Evolutionary conservation across 2,113 vertebrate species (phyloP).

Genomic region (Alligator sinensis): DNA sequence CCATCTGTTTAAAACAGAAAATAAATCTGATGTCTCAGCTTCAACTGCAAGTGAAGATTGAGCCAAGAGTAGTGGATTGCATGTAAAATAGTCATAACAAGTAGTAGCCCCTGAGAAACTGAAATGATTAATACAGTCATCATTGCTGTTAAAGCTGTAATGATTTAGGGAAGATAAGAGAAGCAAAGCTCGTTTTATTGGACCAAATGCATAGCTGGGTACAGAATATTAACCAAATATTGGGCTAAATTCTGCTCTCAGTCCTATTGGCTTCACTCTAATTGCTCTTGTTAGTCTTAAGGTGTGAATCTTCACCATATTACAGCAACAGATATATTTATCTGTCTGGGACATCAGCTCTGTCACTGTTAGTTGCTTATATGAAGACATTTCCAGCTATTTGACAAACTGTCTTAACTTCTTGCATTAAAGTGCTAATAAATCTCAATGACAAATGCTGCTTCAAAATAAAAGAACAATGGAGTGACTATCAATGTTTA

Average conservation of each 20-base stretch:
- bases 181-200: too few species aligned
- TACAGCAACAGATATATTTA: neutral
- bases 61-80: neutral
- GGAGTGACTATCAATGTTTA: conserved; percentile 36
- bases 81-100: neutral
- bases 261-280: neutral
- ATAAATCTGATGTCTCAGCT: neutral
- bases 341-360: too few species aligned
- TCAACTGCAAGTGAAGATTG: neutral
- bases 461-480: conserved; percentile 43
- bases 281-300: neutral
- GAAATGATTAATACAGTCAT: too few species aligned
- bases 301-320: neutral
- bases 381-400: too few species aligned
- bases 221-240: neutral
- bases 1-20: neutral
- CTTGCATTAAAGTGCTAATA: conserved; percentile 11
- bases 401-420: neutral
- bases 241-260: neutral
- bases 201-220: neutral
- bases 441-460: conserved; percentile 24
- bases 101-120: neutral
- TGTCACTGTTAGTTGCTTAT: too few species aligned
- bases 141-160: too few species aligned
- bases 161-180: too few species aligned